Percentiles rank a stretch among this genome's conserved stretches.
Conservation (phyloP, 2,888 invertebrate genomes). For the Anagyrus pseudococci region DNA sequence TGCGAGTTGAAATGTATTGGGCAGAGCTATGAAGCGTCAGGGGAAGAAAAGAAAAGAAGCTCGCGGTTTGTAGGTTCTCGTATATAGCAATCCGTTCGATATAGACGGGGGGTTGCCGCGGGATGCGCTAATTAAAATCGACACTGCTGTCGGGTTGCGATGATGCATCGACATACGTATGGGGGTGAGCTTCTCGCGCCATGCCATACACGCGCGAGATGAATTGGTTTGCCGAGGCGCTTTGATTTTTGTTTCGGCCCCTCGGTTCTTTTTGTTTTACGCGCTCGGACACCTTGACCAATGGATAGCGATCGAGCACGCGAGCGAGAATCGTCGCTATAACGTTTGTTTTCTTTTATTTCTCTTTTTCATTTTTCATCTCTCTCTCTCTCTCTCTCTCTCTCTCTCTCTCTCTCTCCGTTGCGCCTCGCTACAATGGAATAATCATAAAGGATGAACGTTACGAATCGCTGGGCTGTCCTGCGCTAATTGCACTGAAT, state of each 20-base stretch:
- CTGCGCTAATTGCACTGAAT: no score
- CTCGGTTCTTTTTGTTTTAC: conserved; percentile 12
- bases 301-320: conserved; percentile 31
- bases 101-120: no score
- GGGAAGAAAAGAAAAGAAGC: no score
- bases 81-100: no score
- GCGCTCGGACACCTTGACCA: conserved; percentile 10
- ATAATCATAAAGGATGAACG: conserved; percentile 24
- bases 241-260: conserved; percentile 12
- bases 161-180: conserved; percentile 41
- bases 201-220: neutral
- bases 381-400: neutral
- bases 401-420: neutral
- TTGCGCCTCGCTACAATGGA: conserved; percentile 5
- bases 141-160: conserved; percentile 43
- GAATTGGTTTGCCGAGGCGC: neutral
- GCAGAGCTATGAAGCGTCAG: no score
- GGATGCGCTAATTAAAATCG: conserved; percentile 52
- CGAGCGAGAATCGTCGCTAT: neutral
- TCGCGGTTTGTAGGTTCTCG: no score
- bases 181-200: neutral
- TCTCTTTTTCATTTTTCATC: neutral
- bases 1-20: no score
- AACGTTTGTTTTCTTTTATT: neutral
- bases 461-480: conserved; percentile 16